phyloP scores from a whole-genome alignment of 2,113 vertebrate genomes.

The Callospermophilus lateralis region DNA sequence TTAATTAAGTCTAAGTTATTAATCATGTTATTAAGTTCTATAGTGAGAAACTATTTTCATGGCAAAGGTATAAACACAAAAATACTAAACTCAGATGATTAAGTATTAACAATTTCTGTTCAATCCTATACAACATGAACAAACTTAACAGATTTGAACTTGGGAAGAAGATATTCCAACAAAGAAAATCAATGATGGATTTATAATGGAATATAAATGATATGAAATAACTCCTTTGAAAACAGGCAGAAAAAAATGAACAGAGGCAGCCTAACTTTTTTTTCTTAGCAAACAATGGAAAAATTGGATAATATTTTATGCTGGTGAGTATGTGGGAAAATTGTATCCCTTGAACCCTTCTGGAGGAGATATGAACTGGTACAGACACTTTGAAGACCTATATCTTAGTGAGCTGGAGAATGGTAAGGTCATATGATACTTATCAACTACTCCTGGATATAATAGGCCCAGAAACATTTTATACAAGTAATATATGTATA shows the following conservation, averaged over 20 bases:
- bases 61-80: neutral
- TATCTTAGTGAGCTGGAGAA: neutral
- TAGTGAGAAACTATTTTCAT: neutral
- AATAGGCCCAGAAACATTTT: neutral
- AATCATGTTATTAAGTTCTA: no score
- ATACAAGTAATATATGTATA: neutral
- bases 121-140: neutral
- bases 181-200: neutral
- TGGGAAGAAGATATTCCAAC: neutral
- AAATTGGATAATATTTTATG: no score
- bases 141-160: neutral
- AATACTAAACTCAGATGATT: neutral
- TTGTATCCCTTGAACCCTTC: rapidly evolving
- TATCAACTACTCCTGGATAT: neutral
- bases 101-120: neutral
- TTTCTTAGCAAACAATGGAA: neutral
- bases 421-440: no score
- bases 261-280: neutral
- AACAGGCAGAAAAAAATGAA: neutral
- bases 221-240: neutral
- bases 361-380: no score
- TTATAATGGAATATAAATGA: neutral
- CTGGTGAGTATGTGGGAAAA: neutral
- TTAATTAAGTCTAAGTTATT: no score
- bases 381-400: no score